phyloP scores from a whole-genome alignment of 2,888 invertebrate species.

The Hoplodrina blanda region DNA sequence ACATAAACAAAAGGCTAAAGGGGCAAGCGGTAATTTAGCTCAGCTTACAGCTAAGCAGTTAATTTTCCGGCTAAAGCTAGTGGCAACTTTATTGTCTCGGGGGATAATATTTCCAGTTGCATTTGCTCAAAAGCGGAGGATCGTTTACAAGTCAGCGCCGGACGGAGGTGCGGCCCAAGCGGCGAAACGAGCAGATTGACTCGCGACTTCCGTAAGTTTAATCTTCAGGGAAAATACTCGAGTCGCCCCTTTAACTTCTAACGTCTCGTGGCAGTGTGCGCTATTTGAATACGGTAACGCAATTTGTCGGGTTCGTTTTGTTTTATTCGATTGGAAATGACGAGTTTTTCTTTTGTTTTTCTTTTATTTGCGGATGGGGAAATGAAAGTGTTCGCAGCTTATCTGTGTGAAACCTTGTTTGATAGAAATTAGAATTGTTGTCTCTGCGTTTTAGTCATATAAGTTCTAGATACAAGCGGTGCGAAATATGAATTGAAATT shows the following conservation, averaged over 20 bases:
- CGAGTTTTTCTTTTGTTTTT: constrained; percentile 51
- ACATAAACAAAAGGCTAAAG: constrained; percentile 61
- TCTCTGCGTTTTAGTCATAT: too few species aligned
- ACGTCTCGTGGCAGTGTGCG: constrained; percentile 55
- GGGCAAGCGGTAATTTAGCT: constrained; percentile 56
- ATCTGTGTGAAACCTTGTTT: constrained; percentile 22
- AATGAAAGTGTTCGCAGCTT: constrained; percentile 23
- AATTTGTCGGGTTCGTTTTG: constrained; percentile 58
- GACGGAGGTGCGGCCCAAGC: constrained; percentile 60
- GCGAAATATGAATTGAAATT: neutral
- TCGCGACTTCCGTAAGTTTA: constrained; percentile 66
- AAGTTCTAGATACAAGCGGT: neutral
- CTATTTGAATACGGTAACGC: constrained; percentile 60
- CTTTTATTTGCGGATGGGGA: constrained; percentile 42
- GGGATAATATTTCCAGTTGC: constrained; percentile 67
- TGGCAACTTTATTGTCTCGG: constrained; percentile 64
- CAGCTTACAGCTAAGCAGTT: constrained; percentile 64
- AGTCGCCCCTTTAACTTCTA: constrained; percentile 60
- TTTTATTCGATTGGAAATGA: constrained; percentile 57
- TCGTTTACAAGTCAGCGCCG: constrained; percentile 67
- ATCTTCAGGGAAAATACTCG: constrained; percentile 72
- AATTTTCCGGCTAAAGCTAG: constrained; percentile 67
- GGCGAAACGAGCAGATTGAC: constrained; percentile 75
- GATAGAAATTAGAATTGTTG: neutral
- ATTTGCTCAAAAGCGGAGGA: constrained; percentile 63